Evolutionary conservation across 2,797 vertebrate species (phyloP).

Genomic region (Anniella stebbinsi): DNA sequence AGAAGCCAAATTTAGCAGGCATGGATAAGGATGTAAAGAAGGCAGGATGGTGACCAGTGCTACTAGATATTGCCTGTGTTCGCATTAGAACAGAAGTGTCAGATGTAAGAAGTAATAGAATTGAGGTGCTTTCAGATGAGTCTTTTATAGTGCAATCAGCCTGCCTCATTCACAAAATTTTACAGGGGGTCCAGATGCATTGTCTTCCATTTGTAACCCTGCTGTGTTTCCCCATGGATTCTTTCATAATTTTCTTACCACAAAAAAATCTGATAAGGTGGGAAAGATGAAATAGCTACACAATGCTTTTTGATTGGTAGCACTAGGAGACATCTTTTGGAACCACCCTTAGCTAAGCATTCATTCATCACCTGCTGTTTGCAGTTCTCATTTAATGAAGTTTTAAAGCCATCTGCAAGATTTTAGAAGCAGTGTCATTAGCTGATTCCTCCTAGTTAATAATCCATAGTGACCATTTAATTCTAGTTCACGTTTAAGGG

Average conservation of each 20-base stretch:
- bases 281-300: no score
- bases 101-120: background rate
- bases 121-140: background rate
- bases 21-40: background rate
- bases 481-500: background rate
- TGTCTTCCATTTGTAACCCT: no score
- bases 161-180: no score
- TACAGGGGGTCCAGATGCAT: no score
- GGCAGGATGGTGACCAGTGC: background rate
- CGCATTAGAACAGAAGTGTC: background rate
- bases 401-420: background rate
- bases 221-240: no score
- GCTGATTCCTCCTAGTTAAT: background rate
- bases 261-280: no score
- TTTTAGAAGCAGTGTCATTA: background rate
- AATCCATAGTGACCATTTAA: background rate
- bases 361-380: background rate
- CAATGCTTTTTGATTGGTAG: no score
- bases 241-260: no score
- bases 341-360: background rate
- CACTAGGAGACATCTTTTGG: no score
- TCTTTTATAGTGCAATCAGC: background rate
- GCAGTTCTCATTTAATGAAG: background rate
- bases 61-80: background rate
- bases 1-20: background rate